These are phyloP conservation scores for Charina bottae DNA, from an alignment of 2,113 vertebrate species.

Conservation along the genomic window DNA sequence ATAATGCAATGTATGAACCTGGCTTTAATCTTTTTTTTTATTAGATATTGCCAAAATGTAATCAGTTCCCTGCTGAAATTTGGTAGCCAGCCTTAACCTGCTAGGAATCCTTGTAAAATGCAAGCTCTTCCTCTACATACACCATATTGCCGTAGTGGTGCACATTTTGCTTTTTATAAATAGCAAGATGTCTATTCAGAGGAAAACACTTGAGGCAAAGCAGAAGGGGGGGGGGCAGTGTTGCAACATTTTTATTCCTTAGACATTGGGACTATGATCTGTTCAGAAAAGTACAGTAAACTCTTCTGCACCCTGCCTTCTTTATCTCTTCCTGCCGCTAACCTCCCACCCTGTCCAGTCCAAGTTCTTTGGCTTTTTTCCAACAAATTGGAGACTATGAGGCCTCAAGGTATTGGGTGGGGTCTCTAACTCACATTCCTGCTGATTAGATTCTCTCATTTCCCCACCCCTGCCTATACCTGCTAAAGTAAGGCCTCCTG, in stretches of 20 bases:
- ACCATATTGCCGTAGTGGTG: not conserved
- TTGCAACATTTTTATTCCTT: not conserved
- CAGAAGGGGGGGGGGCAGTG: not conserved
- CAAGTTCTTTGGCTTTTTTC: conserved; percentile 16
- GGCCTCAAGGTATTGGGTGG: conserved; percentile 25
- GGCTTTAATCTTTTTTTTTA: not conserved
- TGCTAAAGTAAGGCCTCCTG: conserved; percentile 19
- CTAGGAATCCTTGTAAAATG: not conserved
- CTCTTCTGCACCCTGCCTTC: not conserved
- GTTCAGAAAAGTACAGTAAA: not conserved
- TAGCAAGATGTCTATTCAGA: not conserved
- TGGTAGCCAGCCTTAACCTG: not conserved
- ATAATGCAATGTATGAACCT: not conserved
- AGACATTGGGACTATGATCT: not conserved
- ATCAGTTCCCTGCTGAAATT: not conserved
- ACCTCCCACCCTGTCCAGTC: conserved; percentile 13
- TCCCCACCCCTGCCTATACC: conserved; percentile 13
- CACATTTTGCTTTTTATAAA: not conserved
- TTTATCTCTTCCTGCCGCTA: not conserved
- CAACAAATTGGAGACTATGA: conserved; percentile 20
- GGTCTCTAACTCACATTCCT: conserved; percentile 25
- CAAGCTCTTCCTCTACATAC: not conserved
- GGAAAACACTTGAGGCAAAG: not conserved
- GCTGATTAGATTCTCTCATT: not conserved
- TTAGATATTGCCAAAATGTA: not conserved